Base-by-base conservation (phyloP, 2,113 vertebrate genomes). In the Edolisoma coerulescens region DNA sequence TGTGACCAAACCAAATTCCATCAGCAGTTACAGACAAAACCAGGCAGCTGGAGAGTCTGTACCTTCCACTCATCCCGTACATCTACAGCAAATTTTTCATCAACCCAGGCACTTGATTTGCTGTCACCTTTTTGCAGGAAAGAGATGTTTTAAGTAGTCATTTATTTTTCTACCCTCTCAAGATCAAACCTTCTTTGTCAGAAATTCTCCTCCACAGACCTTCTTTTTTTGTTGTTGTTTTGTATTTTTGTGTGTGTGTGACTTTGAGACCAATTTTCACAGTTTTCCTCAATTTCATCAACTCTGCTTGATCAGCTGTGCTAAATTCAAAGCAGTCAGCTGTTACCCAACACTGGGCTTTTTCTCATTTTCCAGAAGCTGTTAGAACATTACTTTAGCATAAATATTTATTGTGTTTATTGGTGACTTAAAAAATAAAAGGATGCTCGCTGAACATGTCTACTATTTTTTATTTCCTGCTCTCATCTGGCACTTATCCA, bases 1-100 rank as follows among this genome's bases (percentile, higher is more conserved):
- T 0, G 0, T 61, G 52, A 5, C 33, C 0, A 1, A 49, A 16
- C 2, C 16, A 60, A 49, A 21, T n/a, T 67, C 64, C 69, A 41
- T 1, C 5, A 8, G 53, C 1, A 1, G 6, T 32, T n/a, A n/a
- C 10, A 39, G 50, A 19, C 16, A 47, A 35, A 65, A 5, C 7
- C 1, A 4, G 17, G 11, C 11, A 81, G 28, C 8, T 1, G 2
- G 3, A 27, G 30, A 4, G 18, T 26, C 28, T 1, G 0, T 2
- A 4, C 6, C n/a, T 49, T 50, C 53, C 21, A 30, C 21, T 23
- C 7, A 2, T 19, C 24, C 41, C 27, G 56, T 1, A 1, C 24
- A 19, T 42, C 63, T 3, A 10, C 27, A 22, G 45, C n/a, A 65
- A 21, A 50, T 17, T 44, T 65, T 69, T 44, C 52, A 56, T 52